These are phyloP conservation scores for Alethe diademata DNA, from an alignment of 2,113 vertebrate genomes.

Conservation along the genomic window DNA sequence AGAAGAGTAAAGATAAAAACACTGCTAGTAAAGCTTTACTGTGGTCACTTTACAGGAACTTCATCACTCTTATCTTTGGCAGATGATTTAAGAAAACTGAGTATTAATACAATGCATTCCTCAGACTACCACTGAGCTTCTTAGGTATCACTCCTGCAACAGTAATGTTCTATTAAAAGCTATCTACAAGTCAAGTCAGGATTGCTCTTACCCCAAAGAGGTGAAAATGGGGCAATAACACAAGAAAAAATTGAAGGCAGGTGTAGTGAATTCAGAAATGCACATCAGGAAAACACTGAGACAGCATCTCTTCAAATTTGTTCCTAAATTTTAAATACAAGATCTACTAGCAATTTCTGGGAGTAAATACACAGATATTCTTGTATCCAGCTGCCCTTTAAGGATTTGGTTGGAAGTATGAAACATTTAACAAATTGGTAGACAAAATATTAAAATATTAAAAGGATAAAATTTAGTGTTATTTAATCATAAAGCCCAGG, in stretches of 20 bases:
- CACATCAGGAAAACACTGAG: not conserved
- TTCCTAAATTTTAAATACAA: not conserved
- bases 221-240: not conserved
- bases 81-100: not conserved
- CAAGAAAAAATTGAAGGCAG: not conserved
- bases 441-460: not conserved
- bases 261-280: not conserved
- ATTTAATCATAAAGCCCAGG: not conserved
- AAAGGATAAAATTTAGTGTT: not conserved
- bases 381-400: not conserved
- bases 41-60: not conserved
- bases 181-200: not conserved
- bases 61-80: not conserved
- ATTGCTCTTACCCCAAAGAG: not conserved
- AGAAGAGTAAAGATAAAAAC: slow-evolving; percentile 13
- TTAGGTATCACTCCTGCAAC: not conserved
- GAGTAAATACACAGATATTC: not conserved
- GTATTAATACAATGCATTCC: not conserved
- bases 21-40: not conserved
- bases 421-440: not conserved
- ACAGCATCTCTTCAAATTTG: not conserved
- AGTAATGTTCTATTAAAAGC: not conserved
- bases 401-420: not conserved
- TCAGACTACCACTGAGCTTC: not conserved
- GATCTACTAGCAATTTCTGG: not conserved